These are phyloP conservation scores for Ramazzottius varieornatus DNA, from an alignment of 2,888 invertebrate genomes.

Conservation along the genomic window DNA sequence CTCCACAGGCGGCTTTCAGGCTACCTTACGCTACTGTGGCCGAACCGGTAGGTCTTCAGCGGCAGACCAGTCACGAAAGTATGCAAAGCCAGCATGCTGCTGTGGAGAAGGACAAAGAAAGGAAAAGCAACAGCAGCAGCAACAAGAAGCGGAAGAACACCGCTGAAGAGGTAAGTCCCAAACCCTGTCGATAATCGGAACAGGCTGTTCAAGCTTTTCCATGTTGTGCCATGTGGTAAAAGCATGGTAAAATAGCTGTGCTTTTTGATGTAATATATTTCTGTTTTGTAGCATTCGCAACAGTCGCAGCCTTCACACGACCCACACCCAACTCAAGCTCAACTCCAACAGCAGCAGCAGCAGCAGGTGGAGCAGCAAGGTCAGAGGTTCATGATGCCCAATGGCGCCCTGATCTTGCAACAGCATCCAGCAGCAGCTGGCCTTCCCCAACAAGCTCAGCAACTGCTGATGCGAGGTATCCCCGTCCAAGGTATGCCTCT, in stretches of 20 bases:
- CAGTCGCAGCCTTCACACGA: no score
- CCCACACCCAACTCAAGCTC: no score
- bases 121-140: constrained; percentile 5
- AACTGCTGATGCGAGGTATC: background rate
- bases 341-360: constrained; percentile 7
- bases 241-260: no score
- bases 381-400: background rate
- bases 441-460: constrained; percentile 3
- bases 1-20: no score
- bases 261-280: no score
- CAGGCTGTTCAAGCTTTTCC: no score
- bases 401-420: no score
- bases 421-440: no score
- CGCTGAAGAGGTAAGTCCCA: constrained; percentile 4
- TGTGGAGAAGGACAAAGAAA: background rate
- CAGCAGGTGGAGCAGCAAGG: background rate
- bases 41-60: background rate
- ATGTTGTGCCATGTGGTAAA: no score
- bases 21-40: no score
- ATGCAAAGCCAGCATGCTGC: background rate
- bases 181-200: background rate
- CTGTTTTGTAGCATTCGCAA: no score
- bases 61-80: background rate
- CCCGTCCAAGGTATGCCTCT: background rate
- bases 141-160: background rate